These are phyloP conservation scores for Huso huso DNA, from an alignment of 2,797 vertebrate genomes.

Conservation along the genomic window DNA sequence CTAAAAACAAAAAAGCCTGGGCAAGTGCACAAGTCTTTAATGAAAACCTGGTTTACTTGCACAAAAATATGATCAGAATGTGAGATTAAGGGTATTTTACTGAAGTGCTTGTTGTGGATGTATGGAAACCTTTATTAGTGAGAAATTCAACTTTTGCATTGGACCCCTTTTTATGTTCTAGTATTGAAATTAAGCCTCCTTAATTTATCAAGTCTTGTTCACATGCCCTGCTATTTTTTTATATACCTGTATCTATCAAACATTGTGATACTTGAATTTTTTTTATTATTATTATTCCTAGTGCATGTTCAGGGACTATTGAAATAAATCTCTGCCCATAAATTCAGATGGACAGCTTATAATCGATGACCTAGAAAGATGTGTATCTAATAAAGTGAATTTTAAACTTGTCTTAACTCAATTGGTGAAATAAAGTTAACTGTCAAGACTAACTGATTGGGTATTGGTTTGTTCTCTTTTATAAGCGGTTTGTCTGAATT, in stretches of 20 bases:
- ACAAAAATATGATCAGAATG: constrained; percentile 69
- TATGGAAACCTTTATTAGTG: constrained; percentile 63
- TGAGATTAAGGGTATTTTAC: constrained; percentile 66
- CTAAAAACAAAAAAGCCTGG: constrained; percentile 48
- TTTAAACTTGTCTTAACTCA: constrained; percentile 21
- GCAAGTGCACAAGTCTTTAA: constrained; percentile 71
- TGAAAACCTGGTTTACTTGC: constrained; percentile 74
- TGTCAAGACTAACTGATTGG: constrained; percentile 8
- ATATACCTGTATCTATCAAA: constrained; percentile 68
- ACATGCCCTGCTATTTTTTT: constrained; percentile 46
- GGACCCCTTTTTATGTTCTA: constrained; percentile 72
- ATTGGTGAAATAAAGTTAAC: constrained; percentile 23
- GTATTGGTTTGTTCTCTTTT: constrained; percentile 16
- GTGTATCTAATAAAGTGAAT: constrained; percentile 9
- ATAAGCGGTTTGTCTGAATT: too few species aligned
- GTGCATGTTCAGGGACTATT: constrained; percentile 30
- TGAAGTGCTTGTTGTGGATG: constrained; percentile 69
- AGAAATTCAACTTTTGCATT: constrained; percentile 45
- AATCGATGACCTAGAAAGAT: neutral
- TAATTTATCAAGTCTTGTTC: constrained; percentile 83
- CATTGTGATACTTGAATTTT: constrained; percentile 87
- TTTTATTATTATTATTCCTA: constrained; percentile 28
- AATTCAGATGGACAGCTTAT: constrained; percentile 11
- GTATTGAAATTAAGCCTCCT: constrained; percentile 83
- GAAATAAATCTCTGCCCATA: constrained; percentile 11